phyloP scores from a whole-genome alignment of 2,797 vertebrate species.

The Alauda arvensis region DNA sequence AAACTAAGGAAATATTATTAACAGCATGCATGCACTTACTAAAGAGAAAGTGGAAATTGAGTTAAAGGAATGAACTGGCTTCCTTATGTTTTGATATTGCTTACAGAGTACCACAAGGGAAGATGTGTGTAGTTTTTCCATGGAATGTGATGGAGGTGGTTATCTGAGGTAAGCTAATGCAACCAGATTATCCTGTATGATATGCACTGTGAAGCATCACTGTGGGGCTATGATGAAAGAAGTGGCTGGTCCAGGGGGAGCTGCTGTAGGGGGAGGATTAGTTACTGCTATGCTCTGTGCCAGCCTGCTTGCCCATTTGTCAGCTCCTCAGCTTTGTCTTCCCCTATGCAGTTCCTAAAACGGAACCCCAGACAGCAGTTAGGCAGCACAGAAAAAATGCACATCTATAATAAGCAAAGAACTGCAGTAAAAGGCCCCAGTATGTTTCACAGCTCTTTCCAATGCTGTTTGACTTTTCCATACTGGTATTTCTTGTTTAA shows the following conservation, averaged over 20 bases:
- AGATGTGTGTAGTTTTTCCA: not conserved
- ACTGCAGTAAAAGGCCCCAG: not conserved
- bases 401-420: not conserved
- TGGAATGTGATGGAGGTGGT: not conserved
- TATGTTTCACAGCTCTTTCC: not conserved
- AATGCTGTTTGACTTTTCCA: not conserved
- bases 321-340: not conserved
- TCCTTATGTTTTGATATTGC: not conserved
- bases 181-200: not conserved
- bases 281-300: fast-evolving
- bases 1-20: not conserved
- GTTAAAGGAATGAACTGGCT: not conserved
- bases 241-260: not conserved
- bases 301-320: not conserved
- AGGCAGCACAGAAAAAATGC: not conserved
- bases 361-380: not conserved
- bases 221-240: not conserved
- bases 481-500: not conserved
- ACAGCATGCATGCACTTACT: not conserved
- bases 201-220: not conserved
- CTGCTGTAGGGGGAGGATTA: not conserved
- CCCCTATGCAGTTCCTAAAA: not conserved
- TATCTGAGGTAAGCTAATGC: not conserved
- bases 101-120: not conserved
- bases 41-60: not conserved